These are phyloP conservation scores for Trichopria drosophilae DNA, from an alignment of 2,888 invertebrate genomes.

Conservation along the genomic window DNA sequence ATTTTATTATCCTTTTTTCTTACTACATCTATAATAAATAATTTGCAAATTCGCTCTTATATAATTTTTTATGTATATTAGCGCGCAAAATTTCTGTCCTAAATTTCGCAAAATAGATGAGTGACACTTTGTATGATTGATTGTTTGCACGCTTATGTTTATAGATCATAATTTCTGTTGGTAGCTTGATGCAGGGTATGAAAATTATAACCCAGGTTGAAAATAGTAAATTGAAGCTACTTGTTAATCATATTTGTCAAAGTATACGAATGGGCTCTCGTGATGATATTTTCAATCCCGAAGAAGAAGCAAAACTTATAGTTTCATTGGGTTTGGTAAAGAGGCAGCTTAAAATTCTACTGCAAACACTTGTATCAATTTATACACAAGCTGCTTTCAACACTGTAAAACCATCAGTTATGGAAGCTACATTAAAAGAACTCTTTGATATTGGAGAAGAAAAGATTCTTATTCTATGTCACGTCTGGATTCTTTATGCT, in stretches of 20 bases:
- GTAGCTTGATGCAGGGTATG: slow-evolving; percentile 47
- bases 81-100: too few species aligned
- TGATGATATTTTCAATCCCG: slow-evolving; percentile 45
- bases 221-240: slow-evolving; percentile 47
- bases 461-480: slow-evolving; percentile 45
- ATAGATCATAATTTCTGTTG: too few species aligned
- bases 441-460: slow-evolving; percentile 43
- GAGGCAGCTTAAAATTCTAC: slow-evolving; percentile 40
- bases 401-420: slow-evolving; percentile 41
- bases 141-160: too few species aligned
- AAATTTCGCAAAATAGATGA: too few species aligned
- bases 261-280: slow-evolving; percentile 37
- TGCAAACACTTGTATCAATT: slow-evolving; percentile 45
- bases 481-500: slow-evolving; percentile 48
- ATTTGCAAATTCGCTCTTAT: too few species aligned
- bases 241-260: slow-evolving; percentile 49
- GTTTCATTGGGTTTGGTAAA: slow-evolving; percentile 45
- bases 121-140: too few species aligned
- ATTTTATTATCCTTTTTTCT: too few species aligned
- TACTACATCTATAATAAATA: too few species aligned
- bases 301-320: slow-evolving; percentile 49
- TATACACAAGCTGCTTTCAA: slow-evolving; percentile 47
- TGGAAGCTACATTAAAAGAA: slow-evolving; percentile 46
- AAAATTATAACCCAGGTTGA: slow-evolving; percentile 44
- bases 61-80: too few species aligned